Evolutionary conservation across 1,140 invertebrate genomes (phyloP).

Genomic region (Dreissena rostriformis): DNA sequence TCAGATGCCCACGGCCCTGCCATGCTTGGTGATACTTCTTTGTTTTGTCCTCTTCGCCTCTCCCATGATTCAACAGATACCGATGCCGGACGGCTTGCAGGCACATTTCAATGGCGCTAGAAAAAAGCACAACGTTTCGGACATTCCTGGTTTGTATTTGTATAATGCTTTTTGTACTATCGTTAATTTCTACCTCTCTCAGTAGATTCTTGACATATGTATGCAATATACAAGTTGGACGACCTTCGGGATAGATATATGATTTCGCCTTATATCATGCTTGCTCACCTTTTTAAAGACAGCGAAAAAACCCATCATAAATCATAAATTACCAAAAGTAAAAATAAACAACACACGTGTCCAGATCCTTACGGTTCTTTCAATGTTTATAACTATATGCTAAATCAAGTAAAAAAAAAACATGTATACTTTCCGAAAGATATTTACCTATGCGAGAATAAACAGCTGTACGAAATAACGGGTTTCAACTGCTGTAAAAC

Average conservation of each 20-base stretch:
- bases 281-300: too few relatives aligned
- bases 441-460: too few relatives aligned
- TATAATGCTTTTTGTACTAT: background rate
- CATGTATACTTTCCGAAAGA: too few relatives aligned
- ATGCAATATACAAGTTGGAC: background rate
- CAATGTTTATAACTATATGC: background rate
- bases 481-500: too few relatives aligned
- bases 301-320: too few relatives aligned
- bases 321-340: too few relatives aligned
- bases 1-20: slow-evolving; percentile 31
- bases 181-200: background rate
- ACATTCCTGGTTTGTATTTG: slow-evolving; percentile 27
- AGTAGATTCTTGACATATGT: background rate
- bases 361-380: background rate
- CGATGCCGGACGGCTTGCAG: slow-evolving; percentile 39
- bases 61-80: slow-evolving; percentile 33
- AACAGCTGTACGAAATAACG: too few relatives aligned
- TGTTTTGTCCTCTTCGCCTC: slow-evolving; percentile 17
- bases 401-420: too few relatives aligned
- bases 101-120: slow-evolving; percentile 33
- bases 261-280: background rate
- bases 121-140: slow-evolving; percentile 36
- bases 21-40: slow-evolving; percentile 38
- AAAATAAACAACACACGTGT: background rate
- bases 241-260: background rate